These are phyloP conservation scores for Clivina fossor DNA, from an alignment of 2,888 invertebrate genomes.

Conservation along the genomic window DNA sequence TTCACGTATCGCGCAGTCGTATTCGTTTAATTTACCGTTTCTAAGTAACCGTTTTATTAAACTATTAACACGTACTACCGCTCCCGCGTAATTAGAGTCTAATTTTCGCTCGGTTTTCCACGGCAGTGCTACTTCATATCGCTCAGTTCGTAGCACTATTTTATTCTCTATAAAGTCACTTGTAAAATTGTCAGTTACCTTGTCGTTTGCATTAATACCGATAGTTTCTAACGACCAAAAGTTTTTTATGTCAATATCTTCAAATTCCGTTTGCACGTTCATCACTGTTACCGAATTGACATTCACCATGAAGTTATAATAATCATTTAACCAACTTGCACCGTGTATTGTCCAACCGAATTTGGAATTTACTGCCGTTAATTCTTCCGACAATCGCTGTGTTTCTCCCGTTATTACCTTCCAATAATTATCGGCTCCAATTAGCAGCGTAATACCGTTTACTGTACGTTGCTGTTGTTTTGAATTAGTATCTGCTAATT, in stretches of 20 bases:
- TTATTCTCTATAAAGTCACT: not conserved
- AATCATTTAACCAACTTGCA: not conserved
- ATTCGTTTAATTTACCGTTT: conserved; percentile 5
- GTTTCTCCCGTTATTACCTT: conserved; percentile 1
- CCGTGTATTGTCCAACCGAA: conserved; percentile 10
- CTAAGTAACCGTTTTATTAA: not conserved
- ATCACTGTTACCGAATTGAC: not conserved
- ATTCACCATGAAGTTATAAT: conserved; percentile 11
- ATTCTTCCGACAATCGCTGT: not conserved
- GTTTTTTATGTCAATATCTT: not conserved
- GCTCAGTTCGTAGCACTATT: not conserved
- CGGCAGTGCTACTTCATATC: conserved; percentile 4
- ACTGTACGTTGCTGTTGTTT: not conserved
- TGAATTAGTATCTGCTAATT: conserved; percentile 4
- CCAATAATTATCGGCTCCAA: conserved; percentile 6
- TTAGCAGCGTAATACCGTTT: conserved; percentile 8
- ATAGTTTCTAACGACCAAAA: not conserved
- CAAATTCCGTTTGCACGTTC: not conserved
- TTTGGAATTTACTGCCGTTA: conserved; percentile 13
- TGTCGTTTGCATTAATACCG: conserved; percentile 3
- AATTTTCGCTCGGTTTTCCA: conserved; percentile 4
- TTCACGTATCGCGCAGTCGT: conserved; percentile 6
- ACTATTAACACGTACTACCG: not conserved
- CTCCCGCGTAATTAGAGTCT: conserved; percentile 8
- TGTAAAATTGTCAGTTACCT: not conserved